Base-by-base conservation (phyloP, 2,888 invertebrate genomes). In the Lamellibrachia columna region DNA sequence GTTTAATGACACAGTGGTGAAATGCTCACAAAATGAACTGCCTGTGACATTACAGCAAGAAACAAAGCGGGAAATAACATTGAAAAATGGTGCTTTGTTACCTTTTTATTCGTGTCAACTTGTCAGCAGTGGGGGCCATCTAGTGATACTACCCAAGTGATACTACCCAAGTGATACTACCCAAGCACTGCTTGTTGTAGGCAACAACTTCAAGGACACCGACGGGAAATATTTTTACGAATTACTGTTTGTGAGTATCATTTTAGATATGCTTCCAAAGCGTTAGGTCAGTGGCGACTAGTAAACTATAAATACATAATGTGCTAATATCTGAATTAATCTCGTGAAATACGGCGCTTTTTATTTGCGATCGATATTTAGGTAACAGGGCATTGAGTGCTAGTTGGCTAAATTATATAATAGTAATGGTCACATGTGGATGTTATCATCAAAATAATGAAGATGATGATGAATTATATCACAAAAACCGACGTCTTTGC, bases 121-220 rank as follows among this genome's bases (percentile, higher is more conserved):
- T 40, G 40, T 40, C 40, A 40, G 40, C 40, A 40, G 75, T 75
- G n/a, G n/a, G 22, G 4, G 15, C 15, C 75, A 22, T 11, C 75
- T 22, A 75, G 75, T 2, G n/a, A n/a, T 22, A 75, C 6, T 15
- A 22, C 22, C 22, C 22, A 90, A 92, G 8, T 22, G 22, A 15
- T 11, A 75, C 1, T 8, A 53, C 2, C 52, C 53, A 53, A 75
- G 75, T 2, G n/a, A n/a, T 22, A 75, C 6, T 15, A 22, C 22
- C 22, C 22, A 90, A 92, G 8, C 60, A 15, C 90, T 52, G 53
- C 15, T 90, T 91, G 92, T 94, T 94, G 11, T 93, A 95, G 95
- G 95, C 3, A 95, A 95, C 93, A 93, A 94, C 91, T 94, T 95
- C 15, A 94, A 94, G 55, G 95, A 95, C 93, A 92, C 92, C 58